Base-by-base conservation (phyloP, 2,888 invertebrate species). In the Eilema caniola region DNA sequence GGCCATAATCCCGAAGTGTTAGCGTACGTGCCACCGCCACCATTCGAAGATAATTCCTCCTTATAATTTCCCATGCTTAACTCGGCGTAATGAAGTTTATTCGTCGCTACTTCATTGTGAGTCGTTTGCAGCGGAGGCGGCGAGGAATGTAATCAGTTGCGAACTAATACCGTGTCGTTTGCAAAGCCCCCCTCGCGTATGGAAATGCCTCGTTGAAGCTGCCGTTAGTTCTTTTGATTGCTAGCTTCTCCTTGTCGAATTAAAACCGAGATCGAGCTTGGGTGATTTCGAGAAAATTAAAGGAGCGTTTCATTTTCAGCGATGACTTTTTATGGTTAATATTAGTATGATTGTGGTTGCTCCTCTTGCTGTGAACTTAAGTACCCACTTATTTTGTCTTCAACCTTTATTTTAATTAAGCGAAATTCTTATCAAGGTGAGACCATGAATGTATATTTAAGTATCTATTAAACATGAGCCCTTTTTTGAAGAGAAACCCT, bases 61-160 rank as follows among this genome's bases (percentile, higher is more conserved):
- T 92, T 94, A 94, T 94, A 94, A 95, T 95, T 94, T 93, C 90
- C 93, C 90, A 93, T 93, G 91, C 92, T 93, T 93, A 94, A 94
- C 92, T 93, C 89, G 88, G 88, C 86, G 92, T 94, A 93, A 95
- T 95, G 92, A 94, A 95, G 94, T 95, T 94, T 94, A 95, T 95
- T 93, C 93, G 91, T 90, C 91, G 92, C 91, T 93, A 93, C 93
- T 94, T 92, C 93, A 93, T 93, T 93, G 91, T 88, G 90, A 93
- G 91, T 91, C 92, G 92, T 94, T 93, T 90, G 90, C 87, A 88
- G 86, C 86, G 88, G 85, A 90, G 89, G 88, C 89, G 90, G 87
- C 90, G 87, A 88, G 91, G 93, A 95, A 94, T 94, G 95, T 95
- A 95, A 95, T 95, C 94, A 94, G 93, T 93, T 93, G 93, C 89